Conservation (phyloP, 2,797 vertebrate genomes). For the Eulemur mongoz region DNA sequence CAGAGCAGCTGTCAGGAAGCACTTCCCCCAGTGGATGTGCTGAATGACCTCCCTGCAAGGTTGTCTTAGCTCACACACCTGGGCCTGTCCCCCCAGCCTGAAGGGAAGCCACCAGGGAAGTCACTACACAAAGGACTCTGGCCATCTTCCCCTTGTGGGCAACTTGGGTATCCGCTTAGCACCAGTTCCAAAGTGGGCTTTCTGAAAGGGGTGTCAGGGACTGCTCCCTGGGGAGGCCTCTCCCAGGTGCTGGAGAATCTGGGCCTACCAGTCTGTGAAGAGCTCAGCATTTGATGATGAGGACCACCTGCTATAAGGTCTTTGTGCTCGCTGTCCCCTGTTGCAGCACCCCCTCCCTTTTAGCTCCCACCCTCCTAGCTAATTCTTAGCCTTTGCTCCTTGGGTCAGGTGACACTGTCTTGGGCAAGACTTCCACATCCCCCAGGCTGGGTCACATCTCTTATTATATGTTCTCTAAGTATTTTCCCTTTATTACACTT, state of each 20-base stretch:
- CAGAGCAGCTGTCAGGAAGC: slow-evolving; percentile 72
- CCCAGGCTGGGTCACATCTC: neutral
- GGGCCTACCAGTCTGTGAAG: neutral
- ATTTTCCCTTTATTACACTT: neutral
- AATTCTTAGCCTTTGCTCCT: neutral
- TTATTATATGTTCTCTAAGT: neutral
- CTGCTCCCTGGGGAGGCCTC: neutral
- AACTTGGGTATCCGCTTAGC: neutral
- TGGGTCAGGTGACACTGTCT: neutral
- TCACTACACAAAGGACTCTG: neutral
- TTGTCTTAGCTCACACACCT: neutral
- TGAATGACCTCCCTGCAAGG: slow-evolving; percentile 42
- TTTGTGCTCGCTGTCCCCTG: neutral
- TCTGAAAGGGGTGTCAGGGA: neutral
- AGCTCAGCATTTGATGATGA: neutral
- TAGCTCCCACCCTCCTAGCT: neutral
- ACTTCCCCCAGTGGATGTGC: neutral
- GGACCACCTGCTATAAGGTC: neutral
- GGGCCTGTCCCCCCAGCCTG: neutral
- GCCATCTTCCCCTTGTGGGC: neutral
- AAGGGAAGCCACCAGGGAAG: neutral
- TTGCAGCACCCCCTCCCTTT: neutral
- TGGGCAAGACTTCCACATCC: neutral
- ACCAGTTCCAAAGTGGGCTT: neutral
- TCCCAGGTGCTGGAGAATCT: neutral